Conservation (phyloP, 2,888 invertebrate genomes). For the Hirudinaria manillensis region DNA sequence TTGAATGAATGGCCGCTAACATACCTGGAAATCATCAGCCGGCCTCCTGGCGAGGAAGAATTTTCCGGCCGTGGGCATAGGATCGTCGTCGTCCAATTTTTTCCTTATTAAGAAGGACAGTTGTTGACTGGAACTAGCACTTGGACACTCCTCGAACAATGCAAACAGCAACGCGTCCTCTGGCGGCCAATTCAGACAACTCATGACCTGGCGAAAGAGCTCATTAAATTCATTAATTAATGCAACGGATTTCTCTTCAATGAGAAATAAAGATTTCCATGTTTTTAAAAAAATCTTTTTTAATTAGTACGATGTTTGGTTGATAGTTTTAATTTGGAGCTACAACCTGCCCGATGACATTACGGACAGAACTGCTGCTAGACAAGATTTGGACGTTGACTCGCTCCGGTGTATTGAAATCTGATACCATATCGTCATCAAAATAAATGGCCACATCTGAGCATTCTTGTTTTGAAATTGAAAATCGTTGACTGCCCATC, state of each 20-base stretch:
- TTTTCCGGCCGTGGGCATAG: not conserved
- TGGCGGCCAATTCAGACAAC: conserved; percentile 5
- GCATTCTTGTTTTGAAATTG: conserved; percentile 3
- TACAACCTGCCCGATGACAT: not conserved
- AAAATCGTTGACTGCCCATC: not conserved
- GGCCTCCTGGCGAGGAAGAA: conserved; percentile 19
- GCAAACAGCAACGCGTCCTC: not conserved
- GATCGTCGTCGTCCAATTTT: conserved; percentile 14
- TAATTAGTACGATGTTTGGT: not conserved
- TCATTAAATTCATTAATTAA: not conserved
- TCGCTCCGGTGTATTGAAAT: conserved; percentile 1
- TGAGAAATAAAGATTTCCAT: not conserved
- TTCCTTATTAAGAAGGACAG: not conserved
- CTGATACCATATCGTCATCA: conserved; percentile 3
- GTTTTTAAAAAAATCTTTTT: not conserved
- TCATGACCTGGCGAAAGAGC: not conserved
- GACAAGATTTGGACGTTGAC: not conserved
- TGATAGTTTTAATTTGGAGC: not conserved
- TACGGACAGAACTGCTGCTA: not conserved
- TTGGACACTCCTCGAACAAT: conserved; percentile 6
- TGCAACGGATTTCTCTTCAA: not conserved
- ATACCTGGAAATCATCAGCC: not conserved
- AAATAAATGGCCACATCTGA: not conserved
- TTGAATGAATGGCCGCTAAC: too few relatives aligned
- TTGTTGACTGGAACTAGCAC: conserved; percentile 13